Evolutionary conservation across 2,888 invertebrate genomes (phyloP).

Genomic region (Catocala sponsa): DNA sequence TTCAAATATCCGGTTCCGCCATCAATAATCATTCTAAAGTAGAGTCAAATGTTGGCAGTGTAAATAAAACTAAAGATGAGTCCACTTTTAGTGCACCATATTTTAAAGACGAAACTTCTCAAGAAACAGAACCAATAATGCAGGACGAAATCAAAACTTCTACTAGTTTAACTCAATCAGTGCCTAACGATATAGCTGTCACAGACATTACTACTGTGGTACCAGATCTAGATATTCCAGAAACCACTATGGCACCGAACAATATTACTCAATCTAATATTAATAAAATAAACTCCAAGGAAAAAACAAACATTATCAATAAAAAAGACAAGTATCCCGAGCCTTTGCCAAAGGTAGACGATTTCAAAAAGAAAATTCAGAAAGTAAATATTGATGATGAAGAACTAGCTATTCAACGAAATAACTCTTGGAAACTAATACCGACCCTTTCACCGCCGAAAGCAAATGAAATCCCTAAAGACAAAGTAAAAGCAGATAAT

Average conservation of each 20-base stretch:
- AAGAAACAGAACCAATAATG: slow-evolving; percentile 20
- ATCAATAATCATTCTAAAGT: slow-evolving; percentile 26
- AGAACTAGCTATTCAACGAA: slow-evolving; percentile 74
- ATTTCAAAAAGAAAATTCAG: slow-evolving; percentile 83
- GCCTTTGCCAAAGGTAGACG: slow-evolving; percentile 75
- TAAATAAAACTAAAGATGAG: slow-evolving; percentile 18
- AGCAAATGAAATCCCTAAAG: slow-evolving; percentile 71
- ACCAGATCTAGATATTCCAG: slow-evolving; percentile 22
- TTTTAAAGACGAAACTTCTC: slow-evolving; percentile 15
- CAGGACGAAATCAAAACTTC: slow-evolving; percentile 31
- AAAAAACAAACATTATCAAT: slow-evolving; percentile 35
- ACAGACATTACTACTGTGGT: slow-evolving; percentile 28
- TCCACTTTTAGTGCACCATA: slow-evolving; percentile 14
- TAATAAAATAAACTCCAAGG: slow-evolving; percentile 46
- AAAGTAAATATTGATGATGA: slow-evolving; percentile 83
- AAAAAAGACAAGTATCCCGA: slow-evolving; percentile 59
- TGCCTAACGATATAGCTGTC: slow-evolving; percentile 15
- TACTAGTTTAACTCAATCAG: not conserved
- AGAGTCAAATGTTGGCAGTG: slow-evolving; percentile 16
- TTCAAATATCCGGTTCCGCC: slow-evolving; percentile 54
- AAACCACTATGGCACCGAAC: slow-evolving; percentile 23
- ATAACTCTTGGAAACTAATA: slow-evolving; percentile 88
- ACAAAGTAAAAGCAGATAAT: slow-evolving; percentile 72
- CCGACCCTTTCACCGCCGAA: slow-evolving; percentile 87
- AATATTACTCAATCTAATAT: slow-evolving; percentile 42